Conservation (phyloP, 2,113 vertebrate species). For the Monopterus albus region DNA sequence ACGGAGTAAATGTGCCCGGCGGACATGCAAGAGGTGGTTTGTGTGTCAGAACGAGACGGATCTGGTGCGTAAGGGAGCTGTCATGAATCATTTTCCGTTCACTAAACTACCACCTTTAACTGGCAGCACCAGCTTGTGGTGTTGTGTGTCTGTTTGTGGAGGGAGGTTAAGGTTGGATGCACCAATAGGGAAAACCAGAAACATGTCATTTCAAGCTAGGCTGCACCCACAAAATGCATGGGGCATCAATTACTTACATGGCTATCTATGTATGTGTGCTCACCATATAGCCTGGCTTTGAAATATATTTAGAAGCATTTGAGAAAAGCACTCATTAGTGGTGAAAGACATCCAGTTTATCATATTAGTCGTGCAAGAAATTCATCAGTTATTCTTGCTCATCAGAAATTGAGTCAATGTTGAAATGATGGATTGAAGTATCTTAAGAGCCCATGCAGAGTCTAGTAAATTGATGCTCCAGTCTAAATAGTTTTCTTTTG, state of each 20-base stretch:
- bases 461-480: conserved; percentile 31
- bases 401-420: conserved; percentile 6
- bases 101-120: conserved; percentile 58
- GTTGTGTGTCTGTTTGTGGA: not conserved
- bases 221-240: conserved; percentile 54
- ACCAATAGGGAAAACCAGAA: conserved; percentile 27
- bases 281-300: conserved; percentile 3
- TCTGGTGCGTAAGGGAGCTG: conserved; percentile 55
- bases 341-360: conserved; percentile 46
- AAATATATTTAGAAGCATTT: conserved; percentile 21
- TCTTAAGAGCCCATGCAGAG: not conserved
- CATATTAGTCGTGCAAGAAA: conserved; percentile 6
- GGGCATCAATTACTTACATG: conserved; percentile 57
- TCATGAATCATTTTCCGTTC: conserved; percentile 67
- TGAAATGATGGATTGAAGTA: conserved; percentile 21
- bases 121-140: conserved; percentile 51
- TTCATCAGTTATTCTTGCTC: conserved; percentile 4
- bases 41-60: conserved; percentile 24
- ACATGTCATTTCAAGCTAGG: conserved; percentile 73
- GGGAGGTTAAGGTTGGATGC: conserved; percentile 30
- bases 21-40: conserved; percentile 42
- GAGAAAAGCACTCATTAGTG: conserved; percentile 20
- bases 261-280: conserved; percentile 27
- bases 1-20: conserved; percentile 61
- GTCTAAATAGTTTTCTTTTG: conserved; percentile 34